Evolutionary conservation across 2,888 invertebrate genomes (phyloP).

Genomic region (Idaea aversata): DNA sequence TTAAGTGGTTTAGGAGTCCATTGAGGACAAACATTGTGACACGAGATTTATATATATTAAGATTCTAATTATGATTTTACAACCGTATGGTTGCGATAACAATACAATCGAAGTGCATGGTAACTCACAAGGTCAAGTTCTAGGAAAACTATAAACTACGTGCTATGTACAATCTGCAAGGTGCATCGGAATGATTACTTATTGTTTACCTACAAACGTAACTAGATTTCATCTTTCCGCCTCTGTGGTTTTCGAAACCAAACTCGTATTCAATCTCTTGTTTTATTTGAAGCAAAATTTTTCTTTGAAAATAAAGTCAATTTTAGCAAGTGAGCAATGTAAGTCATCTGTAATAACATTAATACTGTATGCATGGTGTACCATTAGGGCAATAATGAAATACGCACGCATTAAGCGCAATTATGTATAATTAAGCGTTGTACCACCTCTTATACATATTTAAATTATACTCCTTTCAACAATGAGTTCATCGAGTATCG

Average conservation of each 20-base stretch:
- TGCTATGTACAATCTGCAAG: neutral
- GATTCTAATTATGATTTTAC: neutral
- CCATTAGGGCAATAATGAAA: too few species aligned
- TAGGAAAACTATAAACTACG: neutral
- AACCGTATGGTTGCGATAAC: neutral
- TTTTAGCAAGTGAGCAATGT: too few species aligned
- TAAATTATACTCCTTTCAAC: slow-evolving; percentile 14
- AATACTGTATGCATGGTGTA: too few species aligned
- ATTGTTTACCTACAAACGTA: neutral
- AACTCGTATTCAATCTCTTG: neutral
- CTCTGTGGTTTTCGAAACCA: too few species aligned
- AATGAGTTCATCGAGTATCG: slow-evolving; percentile 15
- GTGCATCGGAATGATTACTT: neutral
- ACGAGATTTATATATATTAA: too few species aligned
- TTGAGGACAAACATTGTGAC: too few species aligned
- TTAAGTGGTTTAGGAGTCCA: too few species aligned
- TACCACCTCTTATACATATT: slow-evolving; percentile 2
- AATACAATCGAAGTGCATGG: neutral
- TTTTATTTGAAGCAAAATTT: too few species aligned
- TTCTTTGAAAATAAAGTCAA: too few species aligned
- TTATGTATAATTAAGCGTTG: neutral
- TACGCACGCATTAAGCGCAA: neutral
- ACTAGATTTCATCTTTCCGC: neutral
- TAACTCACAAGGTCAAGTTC: neutral
- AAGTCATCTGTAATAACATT: too few species aligned